Conservation (phyloP, 2,888 invertebrate species). For the Hypolimnas misippus region DNA sequence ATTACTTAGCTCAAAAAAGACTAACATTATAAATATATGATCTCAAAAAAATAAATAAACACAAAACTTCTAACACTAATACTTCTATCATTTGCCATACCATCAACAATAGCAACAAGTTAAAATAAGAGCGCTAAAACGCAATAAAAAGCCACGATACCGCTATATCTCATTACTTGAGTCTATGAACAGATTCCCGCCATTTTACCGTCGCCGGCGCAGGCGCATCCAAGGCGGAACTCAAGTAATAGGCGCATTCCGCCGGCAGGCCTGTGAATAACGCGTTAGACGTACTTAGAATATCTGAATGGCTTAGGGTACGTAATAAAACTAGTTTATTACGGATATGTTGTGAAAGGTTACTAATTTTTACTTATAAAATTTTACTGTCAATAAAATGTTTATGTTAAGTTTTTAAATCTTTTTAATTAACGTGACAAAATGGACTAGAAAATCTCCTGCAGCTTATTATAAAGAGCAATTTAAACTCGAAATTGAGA, state of each 20-base stretch:
- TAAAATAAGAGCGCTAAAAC: background rate
- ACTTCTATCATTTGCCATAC: too few species aligned
- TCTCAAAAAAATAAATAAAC: too few species aligned
- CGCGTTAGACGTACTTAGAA: slow-evolving; percentile 55
- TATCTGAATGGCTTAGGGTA: slow-evolving; percentile 63
- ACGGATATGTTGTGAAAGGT: background rate
- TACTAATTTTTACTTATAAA: background rate
- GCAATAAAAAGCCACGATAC: slow-evolving; percentile 20
- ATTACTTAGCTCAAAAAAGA: too few species aligned
- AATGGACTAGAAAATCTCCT: too few species aligned
- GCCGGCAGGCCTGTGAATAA: slow-evolving; percentile 65
- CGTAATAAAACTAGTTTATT: slow-evolving; percentile 31
- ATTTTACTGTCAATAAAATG: too few species aligned
- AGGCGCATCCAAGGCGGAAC: slow-evolving; percentile 69
- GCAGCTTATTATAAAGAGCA: too few species aligned
- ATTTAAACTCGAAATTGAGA: too few species aligned
- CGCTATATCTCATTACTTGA: slow-evolving; percentile 50
- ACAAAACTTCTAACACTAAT: too few species aligned
- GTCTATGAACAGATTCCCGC: slow-evolving; percentile 56
- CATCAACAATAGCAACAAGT: background rate
- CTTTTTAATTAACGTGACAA: too few species aligned
- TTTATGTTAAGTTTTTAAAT: too few species aligned
- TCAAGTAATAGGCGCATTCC: slow-evolving; percentile 74
- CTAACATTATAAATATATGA: too few species aligned
- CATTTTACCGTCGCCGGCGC: slow-evolving; percentile 60